Evolutionary conservation across 2,888 invertebrate genomes (phyloP), one percentile per base, ranked within the genome.

Genomic region (Tetanocera ferruginea): DNA sequence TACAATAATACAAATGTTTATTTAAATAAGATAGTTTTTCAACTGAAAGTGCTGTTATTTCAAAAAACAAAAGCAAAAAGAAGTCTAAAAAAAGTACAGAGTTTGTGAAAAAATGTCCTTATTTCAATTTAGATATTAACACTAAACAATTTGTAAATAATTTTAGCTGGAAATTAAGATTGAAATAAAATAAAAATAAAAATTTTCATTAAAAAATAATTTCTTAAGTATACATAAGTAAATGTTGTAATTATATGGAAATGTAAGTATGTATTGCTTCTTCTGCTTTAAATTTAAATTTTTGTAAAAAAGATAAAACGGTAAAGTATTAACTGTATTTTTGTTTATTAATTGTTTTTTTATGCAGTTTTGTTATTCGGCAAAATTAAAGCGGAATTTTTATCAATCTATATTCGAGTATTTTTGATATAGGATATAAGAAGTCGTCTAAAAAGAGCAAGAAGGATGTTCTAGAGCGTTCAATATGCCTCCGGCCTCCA

Each of bases 121-220:
- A 31, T 14, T 37, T 67, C 4, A 37, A 19, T 17, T 67, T 28
- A 69, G 25, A 51, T 23, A 25, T 49, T 51, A 69, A 49, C 43
- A 69, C 19, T 69, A 49, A 51, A 69, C 49, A 52, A 17, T 51
- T 69, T 69, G 69, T 69, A 69, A 69, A 69, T 69, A 69, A 49
- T 69, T 51, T 51, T 49, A 28, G 69, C 69, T 69, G 69, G 19
- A 69, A 51, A 51, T 69, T 51, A 69, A 51, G 51, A 69, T 51
- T 51, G 49, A 69, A 69, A 43, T 37, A 23, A 23, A 43, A 67
- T 5, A 67, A 67, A 67, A 9, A 66, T 37, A 37, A 25, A 69
- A 69, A 51, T 28, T 28, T 9, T 28, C 3, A 31, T 64, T 64
- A 17, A n/a, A 31, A 31, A 31, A 55, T 23, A 3, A 9, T 55